Percentiles rank a stretch among this genome's conserved stretches.
phyloP scores from a whole-genome alignment of 2,797 vertebrate genomes.

The Phalloptychus januarius region DNA sequence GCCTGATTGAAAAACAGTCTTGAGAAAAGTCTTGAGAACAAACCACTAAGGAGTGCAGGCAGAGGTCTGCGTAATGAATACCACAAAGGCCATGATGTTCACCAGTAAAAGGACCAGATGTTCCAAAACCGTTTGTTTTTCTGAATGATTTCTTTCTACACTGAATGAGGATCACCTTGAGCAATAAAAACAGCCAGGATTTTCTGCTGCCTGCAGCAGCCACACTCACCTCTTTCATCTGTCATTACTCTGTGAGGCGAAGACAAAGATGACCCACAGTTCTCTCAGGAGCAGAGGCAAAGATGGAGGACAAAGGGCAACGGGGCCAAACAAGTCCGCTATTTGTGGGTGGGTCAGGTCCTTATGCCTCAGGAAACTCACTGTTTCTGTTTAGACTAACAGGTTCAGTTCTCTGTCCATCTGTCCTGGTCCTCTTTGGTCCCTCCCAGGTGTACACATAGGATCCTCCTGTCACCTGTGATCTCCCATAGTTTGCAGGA shows the following conservation, averaged over 20 bases:
- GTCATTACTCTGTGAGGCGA: conserved; percentile 44
- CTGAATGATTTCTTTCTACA: neutral
- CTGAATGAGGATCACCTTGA: conserved; percentile 3
- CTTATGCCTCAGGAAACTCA: conserved; percentile 36
- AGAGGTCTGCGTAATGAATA: conserved; percentile 34
- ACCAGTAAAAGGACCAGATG: conserved; percentile 14
- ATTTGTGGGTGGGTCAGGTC: conserved; percentile 72
- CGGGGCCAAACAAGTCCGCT: conserved; percentile 45
- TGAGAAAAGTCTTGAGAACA: neutral
- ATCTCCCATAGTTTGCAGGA: conserved; percentile 28
- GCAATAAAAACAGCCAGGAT: conserved; percentile 36
- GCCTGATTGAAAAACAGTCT: neutral
- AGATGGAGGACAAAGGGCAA: conserved; percentile 32
- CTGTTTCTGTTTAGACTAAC: conserved; percentile 54
- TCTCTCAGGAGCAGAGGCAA: conserved; percentile 24
- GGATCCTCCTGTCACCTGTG: conserved; percentile 35
- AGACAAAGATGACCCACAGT: conserved; percentile 31
- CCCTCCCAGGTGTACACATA: conserved; percentile 58
- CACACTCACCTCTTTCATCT: conserved; percentile 61
- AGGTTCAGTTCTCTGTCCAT: conserved; percentile 52
- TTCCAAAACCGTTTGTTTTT: neutral
- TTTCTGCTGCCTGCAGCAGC: conserved; percentile 45
- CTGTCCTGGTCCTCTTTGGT: conserved; percentile 52
- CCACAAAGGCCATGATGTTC: conserved; percentile 50
- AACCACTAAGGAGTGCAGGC: neutral